Evolutionary conservation across 2,797 vertebrate species (phyloP).

Genomic region (Enteromius thamalakanensis): DNA sequence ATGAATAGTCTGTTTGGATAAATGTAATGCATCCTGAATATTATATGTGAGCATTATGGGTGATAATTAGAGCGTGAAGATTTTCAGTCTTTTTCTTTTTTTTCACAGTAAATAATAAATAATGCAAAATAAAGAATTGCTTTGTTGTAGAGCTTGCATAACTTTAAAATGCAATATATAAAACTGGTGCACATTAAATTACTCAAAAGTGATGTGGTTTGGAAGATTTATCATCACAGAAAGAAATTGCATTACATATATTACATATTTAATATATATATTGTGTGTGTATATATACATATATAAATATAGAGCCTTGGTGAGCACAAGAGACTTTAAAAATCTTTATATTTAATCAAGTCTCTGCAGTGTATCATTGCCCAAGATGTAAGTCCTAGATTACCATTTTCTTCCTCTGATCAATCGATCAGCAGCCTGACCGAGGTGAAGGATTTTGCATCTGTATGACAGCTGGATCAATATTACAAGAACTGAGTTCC

Average conservation of each 20-base stretch:
- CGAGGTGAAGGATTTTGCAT: conserved; percentile 11
- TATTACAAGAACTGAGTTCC: conserved; percentile 10
- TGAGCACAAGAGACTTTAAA: background rate
- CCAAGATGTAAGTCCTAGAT: background rate
- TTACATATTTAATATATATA: background rate
- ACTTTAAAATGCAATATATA: background rate
- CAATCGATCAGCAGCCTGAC: conserved; percentile 12
- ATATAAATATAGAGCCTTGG: background rate
- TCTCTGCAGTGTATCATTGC: background rate
- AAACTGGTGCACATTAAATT: background rate
- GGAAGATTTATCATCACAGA: no score
- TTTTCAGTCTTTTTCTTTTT: background rate
- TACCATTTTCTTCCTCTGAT: conserved; percentile 9
- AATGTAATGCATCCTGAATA: background rate
- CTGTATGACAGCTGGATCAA: conserved; percentile 29
- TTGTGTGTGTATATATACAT: no score
- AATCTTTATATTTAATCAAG: background rate
- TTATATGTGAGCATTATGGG: background rate
- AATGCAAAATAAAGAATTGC: background rate
- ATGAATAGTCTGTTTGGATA: background rate
- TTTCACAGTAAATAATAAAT: background rate
- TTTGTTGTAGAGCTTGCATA: background rate
- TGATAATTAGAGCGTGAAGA: background rate
- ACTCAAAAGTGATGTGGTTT: no score
- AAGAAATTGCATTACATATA: background rate